Base-by-base conservation (phyloP, 2,888 invertebrate genomes). In the Andricus quercusramuli region DNA sequence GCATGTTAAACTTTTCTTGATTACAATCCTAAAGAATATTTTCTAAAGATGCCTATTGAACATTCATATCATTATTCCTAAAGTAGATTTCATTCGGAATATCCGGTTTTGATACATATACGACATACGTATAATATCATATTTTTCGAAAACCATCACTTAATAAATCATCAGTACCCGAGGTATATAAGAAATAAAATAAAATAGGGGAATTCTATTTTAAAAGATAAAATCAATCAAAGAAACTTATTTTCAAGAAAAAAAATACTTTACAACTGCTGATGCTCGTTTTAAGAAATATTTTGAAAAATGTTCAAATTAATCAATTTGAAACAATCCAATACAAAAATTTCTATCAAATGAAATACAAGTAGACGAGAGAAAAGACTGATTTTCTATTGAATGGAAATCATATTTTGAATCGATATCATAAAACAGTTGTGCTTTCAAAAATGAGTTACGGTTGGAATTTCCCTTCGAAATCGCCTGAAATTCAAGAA, bases 401-500 rank as follows among this genome's bases (percentile, higher is more conserved):
- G 11, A 59, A n/a, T 59, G 9, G 3, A 1, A 62, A 62, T 13
- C 9, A 25, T 62, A 62, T 62, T 25, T 25, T 13, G 11, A 62
- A 4, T 11, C 4, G 59, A 62, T 13, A 22, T 15, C 1, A 62
- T 22, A 25, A 62, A 25, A 25, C 15, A 62, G 4, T 62, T 25
- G n/a, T n/a, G 25, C 22, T 25, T 62, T 25, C 25, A 22, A 62
- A 25, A 62, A 62, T 62, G 62, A 62, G 1, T 62, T 62, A 62
- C 62, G 62, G 62, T 15, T 62, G 62, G 62, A 62, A 25, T 62
- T 62, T 62, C 13, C 1, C 62, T 62, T 62, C 22, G 25, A 62
- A 62, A 22, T 62, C 25, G 62, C n/a, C 15, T 62, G 62, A 62
- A 62, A 62, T 62, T 62, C 62, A 25, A 62, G 62, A 62, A 62